phyloP scores from a whole-genome alignment of 1,140 invertebrate genomes.

The Atopsyche davidsoni region DNA sequence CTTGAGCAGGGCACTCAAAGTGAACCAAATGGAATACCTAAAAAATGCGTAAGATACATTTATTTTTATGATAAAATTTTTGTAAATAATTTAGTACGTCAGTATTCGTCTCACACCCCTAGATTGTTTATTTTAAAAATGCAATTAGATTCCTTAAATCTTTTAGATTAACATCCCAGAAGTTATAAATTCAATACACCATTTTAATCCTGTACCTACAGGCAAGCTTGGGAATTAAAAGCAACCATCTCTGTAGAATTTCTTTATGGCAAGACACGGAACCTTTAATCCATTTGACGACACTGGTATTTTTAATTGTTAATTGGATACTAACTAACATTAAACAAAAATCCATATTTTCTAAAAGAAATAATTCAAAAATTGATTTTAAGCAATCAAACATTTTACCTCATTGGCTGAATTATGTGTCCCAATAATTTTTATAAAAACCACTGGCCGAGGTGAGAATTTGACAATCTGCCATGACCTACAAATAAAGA shows the following conservation, averaged over 20 bases:
- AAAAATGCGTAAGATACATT: conserved; percentile 5
- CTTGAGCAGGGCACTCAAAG: conserved; percentile 87
- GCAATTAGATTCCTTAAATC: too few species aligned
- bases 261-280: too few species aligned
- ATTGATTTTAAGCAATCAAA: conserved; percentile 12
- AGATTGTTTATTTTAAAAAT: conserved; percentile 4
- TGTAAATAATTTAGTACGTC: background rate
- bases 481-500: conserved; percentile 65
- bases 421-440: conserved; percentile 91
- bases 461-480: conserved; percentile 79
- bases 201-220: too few species aligned
- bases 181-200: background rate
- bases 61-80: background rate
- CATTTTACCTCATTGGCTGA: conserved; percentile 89
- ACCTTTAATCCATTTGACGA: too few species aligned
- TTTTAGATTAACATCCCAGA: too few species aligned
- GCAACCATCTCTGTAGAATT: conserved; percentile 1
- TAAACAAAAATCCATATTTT: too few species aligned
- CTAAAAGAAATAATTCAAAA: background rate
- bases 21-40: conserved; percentile 97
- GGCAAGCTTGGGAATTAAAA: conserved; percentile 10
- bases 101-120: background rate
- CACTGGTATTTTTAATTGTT: too few species aligned
- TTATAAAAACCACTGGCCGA: conserved; percentile 85
- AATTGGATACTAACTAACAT: too few species aligned